phyloP scores from a whole-genome alignment of 2,888 invertebrate genomes.

The Eupeodes latifasciatus region DNA sequence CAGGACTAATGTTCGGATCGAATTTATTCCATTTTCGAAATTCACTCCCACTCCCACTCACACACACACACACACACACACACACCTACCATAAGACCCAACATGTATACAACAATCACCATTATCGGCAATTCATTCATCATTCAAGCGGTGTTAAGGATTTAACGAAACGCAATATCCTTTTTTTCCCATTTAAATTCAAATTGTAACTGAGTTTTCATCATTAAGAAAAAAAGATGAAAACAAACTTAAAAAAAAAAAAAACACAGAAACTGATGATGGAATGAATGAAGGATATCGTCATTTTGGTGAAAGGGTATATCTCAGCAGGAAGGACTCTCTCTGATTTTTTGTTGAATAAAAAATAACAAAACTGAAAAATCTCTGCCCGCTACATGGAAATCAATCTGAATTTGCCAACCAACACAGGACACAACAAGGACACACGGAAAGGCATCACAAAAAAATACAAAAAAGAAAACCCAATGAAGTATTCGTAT shows the following conservation, averaged over 20 bases:
- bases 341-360: background rate
- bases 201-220: conserved; percentile 69
- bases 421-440: conserved; percentile 49
- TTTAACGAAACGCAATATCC: conserved; percentile 73
- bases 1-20: conserved; percentile 65
- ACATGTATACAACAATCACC: background rate
- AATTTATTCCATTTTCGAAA: conserved; percentile 59
- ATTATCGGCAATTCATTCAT: conserved; percentile 63
- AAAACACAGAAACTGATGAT: background rate
- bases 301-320: conserved; percentile 34
- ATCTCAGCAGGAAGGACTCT: conserved; percentile 24
- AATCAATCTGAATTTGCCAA: conserved; percentile 73
- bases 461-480: background rate
- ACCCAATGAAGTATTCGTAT: conserved; percentile 59
- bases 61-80: too few relatives aligned
- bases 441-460: background rate
- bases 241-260: background rate
- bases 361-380: conserved; percentile 20
- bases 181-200: conserved; percentile 71
- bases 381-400: conserved; percentile 64
- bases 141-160: conserved; percentile 66
- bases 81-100: too few relatives aligned
- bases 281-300: background rate
- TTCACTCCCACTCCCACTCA: conserved; percentile 13
- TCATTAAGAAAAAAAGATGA: conserved; percentile 45